phyloP scores from a whole-genome alignment of 1,140 invertebrate species.

The Planococcus citri region DNA sequence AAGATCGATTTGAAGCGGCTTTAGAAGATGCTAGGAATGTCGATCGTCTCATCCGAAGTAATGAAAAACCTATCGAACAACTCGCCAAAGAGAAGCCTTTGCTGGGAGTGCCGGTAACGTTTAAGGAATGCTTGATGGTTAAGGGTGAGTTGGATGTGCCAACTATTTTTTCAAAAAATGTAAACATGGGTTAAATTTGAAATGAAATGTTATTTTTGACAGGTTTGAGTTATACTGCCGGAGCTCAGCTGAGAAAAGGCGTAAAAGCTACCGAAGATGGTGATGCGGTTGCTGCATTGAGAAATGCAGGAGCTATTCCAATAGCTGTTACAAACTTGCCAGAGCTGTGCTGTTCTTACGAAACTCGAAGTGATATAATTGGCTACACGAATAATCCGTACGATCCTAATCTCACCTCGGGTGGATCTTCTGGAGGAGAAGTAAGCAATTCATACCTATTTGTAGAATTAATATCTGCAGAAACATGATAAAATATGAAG shows the following conservation, averaged over 20 bases:
- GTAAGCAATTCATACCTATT: conserved; percentile 31
- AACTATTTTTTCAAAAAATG: too few relatives aligned
- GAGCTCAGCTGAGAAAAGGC: conserved; percentile 37
- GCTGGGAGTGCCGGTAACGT: conserved; percentile 50
- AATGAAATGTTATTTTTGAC: conserved; percentile 21
- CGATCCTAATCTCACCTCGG: conserved; percentile 54
- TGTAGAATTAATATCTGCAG: too few relatives aligned
- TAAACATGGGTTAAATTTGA: too few relatives aligned
- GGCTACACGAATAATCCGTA: conserved; percentile 84
- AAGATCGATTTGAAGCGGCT: conserved; percentile 49
- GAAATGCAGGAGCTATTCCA: conserved; percentile 68
- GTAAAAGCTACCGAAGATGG: conserved; percentile 55
- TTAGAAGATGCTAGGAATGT: conserved; percentile 42
- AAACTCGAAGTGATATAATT: conserved; percentile 74
- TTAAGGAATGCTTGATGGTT: conserved; percentile 53
- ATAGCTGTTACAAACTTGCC: conserved; percentile 81
- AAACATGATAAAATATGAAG: too few relatives aligned
- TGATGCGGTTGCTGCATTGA: conserved; percentile 48
- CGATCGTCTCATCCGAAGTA: conserved; percentile 36
- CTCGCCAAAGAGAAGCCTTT: conserved; percentile 43
- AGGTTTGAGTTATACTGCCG: conserved; percentile 44
- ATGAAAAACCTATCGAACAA: conserved; percentile 35
- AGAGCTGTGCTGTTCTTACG: conserved; percentile 78
- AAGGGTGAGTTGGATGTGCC: conserved; percentile 41
- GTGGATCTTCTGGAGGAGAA: conserved; percentile 68